A percentile compares a stretch with the other conserved stretches of the same genome.
These are phyloP conservation scores for Acromyrmex echinatior DNA, from an alignment of 1,140 invertebrate species.

Conservation along the genomic window DNA sequence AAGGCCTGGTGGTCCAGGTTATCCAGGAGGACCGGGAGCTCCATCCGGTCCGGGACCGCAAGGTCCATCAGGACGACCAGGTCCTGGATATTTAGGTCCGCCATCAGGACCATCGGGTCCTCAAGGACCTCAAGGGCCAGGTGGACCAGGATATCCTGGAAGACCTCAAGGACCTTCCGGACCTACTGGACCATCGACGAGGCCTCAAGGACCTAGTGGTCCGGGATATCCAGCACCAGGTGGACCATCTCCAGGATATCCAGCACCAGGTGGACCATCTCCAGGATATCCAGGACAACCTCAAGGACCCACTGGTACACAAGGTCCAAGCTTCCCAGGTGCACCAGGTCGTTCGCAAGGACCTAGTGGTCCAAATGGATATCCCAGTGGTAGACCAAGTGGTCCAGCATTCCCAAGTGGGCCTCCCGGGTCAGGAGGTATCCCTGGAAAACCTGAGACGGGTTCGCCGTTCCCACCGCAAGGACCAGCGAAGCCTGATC, in stretches of 20 bases:
- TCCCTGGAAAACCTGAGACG: slow-evolving; percentile 36
- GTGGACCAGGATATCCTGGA: slow-evolving; percentile 74
- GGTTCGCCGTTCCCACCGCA: slow-evolving; percentile 75
- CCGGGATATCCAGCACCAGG: slow-evolving; percentile 71
- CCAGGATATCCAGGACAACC: slow-evolving; percentile 70
- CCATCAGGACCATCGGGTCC: slow-evolving; percentile 71
- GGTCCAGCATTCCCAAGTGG: slow-evolving; percentile 72
- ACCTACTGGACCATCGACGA: slow-evolving; percentile 41
- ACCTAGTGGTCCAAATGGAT: slow-evolving; percentile 65
- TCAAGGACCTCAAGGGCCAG: slow-evolving; percentile 69
- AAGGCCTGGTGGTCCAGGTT: slow-evolving; percentile 32
- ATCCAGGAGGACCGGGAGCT: slow-evolving; percentile 59
- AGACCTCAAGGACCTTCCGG: slow-evolving; percentile 69
- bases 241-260: slow-evolving; percentile 71
- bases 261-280: background rate
- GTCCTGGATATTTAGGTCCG: slow-evolving; percentile 71
- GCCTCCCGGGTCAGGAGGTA: slow-evolving; percentile 67
- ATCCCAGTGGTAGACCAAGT: slow-evolving; percentile 69
- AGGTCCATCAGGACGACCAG: slow-evolving; percentile 48
- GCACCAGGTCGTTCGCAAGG: slow-evolving; percentile 49
- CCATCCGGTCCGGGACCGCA: slow-evolving; percentile 63
- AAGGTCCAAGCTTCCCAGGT: slow-evolving; percentile 56
- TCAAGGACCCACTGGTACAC: slow-evolving; percentile 66
- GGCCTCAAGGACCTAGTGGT: slow-evolving; percentile 68
- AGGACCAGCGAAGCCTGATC: slow-evolving; percentile 80